These are phyloP conservation scores for Chelonus insularis DNA, from an alignment of 1,140 invertebrate species.

Conservation along the genomic window DNA sequence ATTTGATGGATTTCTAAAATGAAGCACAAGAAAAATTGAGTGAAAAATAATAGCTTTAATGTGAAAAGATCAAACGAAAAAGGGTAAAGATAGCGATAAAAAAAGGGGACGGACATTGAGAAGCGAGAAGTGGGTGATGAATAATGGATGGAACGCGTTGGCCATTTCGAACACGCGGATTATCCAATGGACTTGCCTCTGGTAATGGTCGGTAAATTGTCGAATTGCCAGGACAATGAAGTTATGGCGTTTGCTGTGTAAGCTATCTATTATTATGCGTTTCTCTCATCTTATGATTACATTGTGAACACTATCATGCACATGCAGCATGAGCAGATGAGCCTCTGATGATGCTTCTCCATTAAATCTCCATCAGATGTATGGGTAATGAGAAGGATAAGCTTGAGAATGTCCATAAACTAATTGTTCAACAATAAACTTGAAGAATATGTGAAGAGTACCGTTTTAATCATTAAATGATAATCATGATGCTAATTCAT, in stretches of 20 bases:
- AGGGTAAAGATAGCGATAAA: conserved; percentile 8
- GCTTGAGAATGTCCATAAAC: too few relatives aligned
- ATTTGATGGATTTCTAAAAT: too few relatives aligned
- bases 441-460: too few relatives aligned
- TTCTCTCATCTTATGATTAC: conserved; percentile 41
- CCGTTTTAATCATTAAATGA: too few relatives aligned
- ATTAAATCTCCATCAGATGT: background rate
- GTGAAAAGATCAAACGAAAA: background rate
- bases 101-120: conserved; percentile 13
- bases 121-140: conserved; percentile 49
- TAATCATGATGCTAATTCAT: too few relatives aligned
- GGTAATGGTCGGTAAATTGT: conserved; percentile 55
- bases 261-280: conserved; percentile 47
- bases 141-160: conserved; percentile 55
- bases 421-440: too few relatives aligned
- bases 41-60: background rate
- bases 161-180: conserved; percentile 37
- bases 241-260: conserved; percentile 42
- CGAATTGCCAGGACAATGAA: conserved; percentile 50
- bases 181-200: conserved; percentile 25
- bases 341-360: background rate
- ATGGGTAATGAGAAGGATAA: too few relatives aligned
- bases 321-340: background rate
- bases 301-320: conserved; percentile 25
- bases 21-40: too few relatives aligned